Evolutionary conservation across 2,113 vertebrate genomes (phyloP).

Genomic region (Malurus melanocephalus): DNA sequence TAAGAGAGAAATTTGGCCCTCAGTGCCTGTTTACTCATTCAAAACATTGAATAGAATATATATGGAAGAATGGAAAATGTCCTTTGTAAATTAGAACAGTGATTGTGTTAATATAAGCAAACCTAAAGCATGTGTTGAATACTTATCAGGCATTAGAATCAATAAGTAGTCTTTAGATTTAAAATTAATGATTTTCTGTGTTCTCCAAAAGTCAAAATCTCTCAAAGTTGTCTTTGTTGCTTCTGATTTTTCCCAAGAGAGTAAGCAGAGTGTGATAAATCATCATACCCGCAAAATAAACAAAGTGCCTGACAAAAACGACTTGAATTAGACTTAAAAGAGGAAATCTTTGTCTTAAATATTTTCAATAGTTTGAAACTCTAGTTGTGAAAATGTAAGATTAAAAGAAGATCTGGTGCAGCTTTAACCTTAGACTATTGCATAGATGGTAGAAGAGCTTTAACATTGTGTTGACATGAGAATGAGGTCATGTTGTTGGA

Average conservation of each 20-base stretch:
- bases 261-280: slow-evolving; percentile 67
- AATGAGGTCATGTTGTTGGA: slow-evolving; percentile 4
- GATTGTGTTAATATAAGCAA: slow-evolving; percentile 54
- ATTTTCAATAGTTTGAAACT: slow-evolving; percentile 49
- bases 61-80: neutral
- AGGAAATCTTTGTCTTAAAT: slow-evolving; percentile 33
- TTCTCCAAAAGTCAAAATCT: slow-evolving; percentile 75
- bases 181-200: slow-evolving; percentile 78
- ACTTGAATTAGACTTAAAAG: slow-evolving; percentile 51
- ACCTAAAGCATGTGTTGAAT: slow-evolving; percentile 5
- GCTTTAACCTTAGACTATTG: neutral
- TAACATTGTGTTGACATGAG: neutral
- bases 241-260: slow-evolving; percentile 69
- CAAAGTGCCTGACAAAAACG: slow-evolving; percentile 52
- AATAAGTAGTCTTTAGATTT: slow-evolving; percentile 74
- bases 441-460: neutral
- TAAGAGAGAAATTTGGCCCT: neutral
- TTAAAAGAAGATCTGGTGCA: neutral
- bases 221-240: slow-evolving; percentile 70
- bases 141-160: slow-evolving; percentile 63
- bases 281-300: slow-evolving; percentile 60
- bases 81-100: slow-evolving; percentile 32
- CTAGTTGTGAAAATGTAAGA: neutral
- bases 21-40: neutral
- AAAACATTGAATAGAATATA: neutral